Conservation (phyloP, 2,888 invertebrate species). For the Drosophila yooni region DNA sequence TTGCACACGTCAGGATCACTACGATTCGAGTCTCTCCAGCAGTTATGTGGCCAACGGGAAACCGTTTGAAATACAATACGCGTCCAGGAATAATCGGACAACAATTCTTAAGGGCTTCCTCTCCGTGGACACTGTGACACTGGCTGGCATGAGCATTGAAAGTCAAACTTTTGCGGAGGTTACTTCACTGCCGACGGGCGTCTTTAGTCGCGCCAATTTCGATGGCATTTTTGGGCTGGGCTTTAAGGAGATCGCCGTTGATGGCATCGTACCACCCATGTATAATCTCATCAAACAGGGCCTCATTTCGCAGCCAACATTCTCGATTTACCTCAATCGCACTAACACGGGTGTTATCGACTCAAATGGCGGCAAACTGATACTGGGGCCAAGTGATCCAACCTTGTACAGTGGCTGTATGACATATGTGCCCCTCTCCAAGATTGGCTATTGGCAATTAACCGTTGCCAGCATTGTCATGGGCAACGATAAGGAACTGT, state of each 20-base stretch:
- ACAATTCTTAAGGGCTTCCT: constrained; percentile 52
- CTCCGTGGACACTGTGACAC: constrained; percentile 86
- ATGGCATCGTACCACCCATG: constrained; percentile 94
- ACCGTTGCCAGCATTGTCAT: constrained; percentile 89
- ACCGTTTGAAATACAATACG: constrained; percentile 95
- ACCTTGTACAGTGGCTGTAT: constrained; percentile 89
- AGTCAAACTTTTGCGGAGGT: constrained; percentile 97
- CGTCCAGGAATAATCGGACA: constrained; percentile 86
- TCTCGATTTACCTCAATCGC: constrained; percentile 95
- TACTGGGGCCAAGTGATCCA: constrained; percentile 96
- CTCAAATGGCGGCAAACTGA: constrained; percentile 91
- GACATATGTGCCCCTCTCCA: constrained; percentile 91
- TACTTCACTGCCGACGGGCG: constrained; percentile 90
- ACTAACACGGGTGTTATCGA: constrained; percentile 88
- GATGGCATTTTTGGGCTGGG: constrained; percentile 98
- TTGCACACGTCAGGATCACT: constrained; percentile 87
- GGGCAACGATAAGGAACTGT: constrained; percentile 86
- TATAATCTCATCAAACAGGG: constrained; percentile 94
- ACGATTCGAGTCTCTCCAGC: constrained; percentile 92
- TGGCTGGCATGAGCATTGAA: constrained; percentile 89
- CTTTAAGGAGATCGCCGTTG: constrained; percentile 93
- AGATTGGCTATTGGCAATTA: constrained; percentile 98
- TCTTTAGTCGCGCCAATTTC: constrained; percentile 98
- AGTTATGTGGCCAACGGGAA: constrained; percentile 95
- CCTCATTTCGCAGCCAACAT: constrained; percentile 89